Evolutionary conservation across 2,113 vertebrate species (phyloP).

Genomic region (Sylvia atricapilla): DNA sequence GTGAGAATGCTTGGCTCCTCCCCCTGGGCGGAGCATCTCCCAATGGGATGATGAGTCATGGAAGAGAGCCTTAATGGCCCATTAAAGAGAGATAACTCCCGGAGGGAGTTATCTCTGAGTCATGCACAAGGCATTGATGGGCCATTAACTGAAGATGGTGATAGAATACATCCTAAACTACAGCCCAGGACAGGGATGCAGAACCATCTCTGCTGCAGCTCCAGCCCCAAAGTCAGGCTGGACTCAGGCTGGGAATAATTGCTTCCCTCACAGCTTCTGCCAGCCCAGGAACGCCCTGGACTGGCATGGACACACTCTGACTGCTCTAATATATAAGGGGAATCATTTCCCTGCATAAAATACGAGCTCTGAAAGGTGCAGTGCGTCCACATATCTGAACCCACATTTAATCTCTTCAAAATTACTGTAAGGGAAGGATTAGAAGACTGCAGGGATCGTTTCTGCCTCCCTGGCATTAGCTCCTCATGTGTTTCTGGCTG

Average conservation of each 20-base stretch:
- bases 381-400: neutral
- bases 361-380: neutral
- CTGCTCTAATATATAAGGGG: neutral
- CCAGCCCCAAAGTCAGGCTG: conserved; percentile 34
- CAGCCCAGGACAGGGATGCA: neutral
- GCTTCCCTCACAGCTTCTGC: conserved; percentile 67
- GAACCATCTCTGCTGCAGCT: conserved; percentile 3
- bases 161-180: no score
- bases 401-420: neutral
- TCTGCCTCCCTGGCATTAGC: neutral
- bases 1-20: no score
- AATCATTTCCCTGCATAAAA: neutral
- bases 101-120: no score
- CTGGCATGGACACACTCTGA: neutral
- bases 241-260: conserved; percentile 56
- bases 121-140: no score
- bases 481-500: neutral
- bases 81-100: no score
- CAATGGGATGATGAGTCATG: no score
- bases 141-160: no score
- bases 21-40: no score
- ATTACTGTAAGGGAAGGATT: neutral
- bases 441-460: neutral
- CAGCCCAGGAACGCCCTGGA: conserved; percentile 57
- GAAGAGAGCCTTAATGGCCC: no score